phyloP scores from a whole-genome alignment of 2,113 vertebrate genomes.

The Willisornis vidua region DNA sequence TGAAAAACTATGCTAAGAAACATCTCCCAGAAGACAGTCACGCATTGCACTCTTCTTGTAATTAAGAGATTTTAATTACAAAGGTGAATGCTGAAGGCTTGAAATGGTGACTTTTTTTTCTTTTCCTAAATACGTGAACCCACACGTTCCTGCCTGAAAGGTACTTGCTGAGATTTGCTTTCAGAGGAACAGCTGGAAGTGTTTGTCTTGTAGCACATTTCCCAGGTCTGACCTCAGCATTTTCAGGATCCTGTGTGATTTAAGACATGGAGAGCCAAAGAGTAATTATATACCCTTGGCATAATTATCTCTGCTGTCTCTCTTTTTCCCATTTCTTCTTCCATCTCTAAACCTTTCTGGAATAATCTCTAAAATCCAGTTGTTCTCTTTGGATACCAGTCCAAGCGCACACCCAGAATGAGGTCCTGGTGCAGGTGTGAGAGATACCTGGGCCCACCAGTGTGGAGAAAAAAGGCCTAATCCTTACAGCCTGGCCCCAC shows the following conservation, averaged over 20 bases:
- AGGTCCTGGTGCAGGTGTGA: not conserved
- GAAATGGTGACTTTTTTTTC: constrained; percentile 7
- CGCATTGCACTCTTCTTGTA: not conserved
- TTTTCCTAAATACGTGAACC: constrained; percentile 15
- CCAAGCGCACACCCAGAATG: fast-evolving
- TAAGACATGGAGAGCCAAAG: not conserved
- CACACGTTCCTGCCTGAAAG: not conserved
- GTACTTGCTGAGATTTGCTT: constrained; percentile 30
- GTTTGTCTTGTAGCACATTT: constrained; percentile 41
- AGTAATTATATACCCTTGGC: constrained; percentile 11
- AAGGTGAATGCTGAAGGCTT: constrained; percentile 27
- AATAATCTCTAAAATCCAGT: not conserved
- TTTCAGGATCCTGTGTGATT: constrained; percentile 25
- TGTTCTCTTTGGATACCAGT: not conserved
- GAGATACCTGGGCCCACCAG: not conserved
- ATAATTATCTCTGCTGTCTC: constrained; percentile 2
- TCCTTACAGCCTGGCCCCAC: not conserved
- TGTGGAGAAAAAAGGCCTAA: not conserved
- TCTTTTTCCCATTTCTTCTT: not conserved
- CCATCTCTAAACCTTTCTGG: not conserved
- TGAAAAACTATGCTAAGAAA: constrained; percentile 49
- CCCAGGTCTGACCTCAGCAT: constrained; percentile 29
- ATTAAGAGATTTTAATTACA: constrained; percentile 35
- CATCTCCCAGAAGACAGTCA: not conserved
- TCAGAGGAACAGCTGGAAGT: constrained; percentile 42